A percentile compares a stretch with the other conserved stretches of the same genome.
Evolutionary conservation across 92 coral and sea anemone species (phyloP).

Genomic region (Diadumene lineata): DNA sequence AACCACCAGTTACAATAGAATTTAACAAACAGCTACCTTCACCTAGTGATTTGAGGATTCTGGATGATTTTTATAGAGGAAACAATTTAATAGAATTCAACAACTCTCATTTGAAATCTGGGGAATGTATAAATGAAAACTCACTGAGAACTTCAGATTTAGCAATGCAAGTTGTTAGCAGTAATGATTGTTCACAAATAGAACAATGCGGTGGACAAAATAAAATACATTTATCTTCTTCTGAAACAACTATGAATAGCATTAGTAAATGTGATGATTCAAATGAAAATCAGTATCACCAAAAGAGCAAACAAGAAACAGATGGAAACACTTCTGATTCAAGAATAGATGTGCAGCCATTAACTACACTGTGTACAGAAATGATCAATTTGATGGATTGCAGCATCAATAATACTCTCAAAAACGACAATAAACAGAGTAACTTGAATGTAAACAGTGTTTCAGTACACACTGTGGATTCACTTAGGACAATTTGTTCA

Average conservation of each 20-base stretch:
- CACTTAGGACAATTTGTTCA: background rate
- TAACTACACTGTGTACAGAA: background rate
- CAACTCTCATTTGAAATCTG: background rate
- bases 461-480: background rate
- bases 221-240: background rate
- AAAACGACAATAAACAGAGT: too few species aligned
- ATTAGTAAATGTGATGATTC: background rate
- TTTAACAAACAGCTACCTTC: constrained; percentile 65
- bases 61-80: background rate
- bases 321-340: background rate
- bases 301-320: background rate
- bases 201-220: too few species aligned
- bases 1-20: constrained; percentile 52
- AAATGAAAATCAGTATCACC: background rate
- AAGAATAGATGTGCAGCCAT: background rate
- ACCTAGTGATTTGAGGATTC: constrained; percentile 35
- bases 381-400: background rate
- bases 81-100: background rate
- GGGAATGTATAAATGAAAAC: background rate
- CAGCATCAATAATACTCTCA: too few species aligned
- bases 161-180: too few species aligned
- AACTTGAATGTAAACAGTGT: background rate
- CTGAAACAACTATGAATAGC: background rate
- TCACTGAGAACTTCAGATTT: constrained; percentile 5
- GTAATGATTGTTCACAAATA: too few species aligned